Conservation (phyloP, 2,113 vertebrate genomes). For the Loxodonta africana region DNA sequence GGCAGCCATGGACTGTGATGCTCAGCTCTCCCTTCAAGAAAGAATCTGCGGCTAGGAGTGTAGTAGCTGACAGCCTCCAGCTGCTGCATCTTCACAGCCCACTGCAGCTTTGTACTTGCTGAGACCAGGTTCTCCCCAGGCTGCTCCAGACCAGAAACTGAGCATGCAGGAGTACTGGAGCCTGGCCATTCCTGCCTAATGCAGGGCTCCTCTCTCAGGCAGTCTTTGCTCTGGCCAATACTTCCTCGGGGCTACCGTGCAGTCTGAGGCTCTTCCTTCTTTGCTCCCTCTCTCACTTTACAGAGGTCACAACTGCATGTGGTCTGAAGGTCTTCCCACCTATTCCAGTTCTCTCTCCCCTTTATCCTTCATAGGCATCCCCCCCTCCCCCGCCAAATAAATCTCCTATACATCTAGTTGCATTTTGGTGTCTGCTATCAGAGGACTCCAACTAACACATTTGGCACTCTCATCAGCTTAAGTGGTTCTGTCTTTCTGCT, state of each 20-base stretch:
- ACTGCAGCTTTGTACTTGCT: accelerated
- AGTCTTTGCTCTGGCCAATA: not conserved
- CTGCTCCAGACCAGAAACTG: not conserved
- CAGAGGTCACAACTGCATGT: not conserved
- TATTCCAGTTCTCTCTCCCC: not conserved
- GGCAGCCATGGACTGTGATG: not conserved
- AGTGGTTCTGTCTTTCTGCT: not conserved
- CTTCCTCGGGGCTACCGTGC: not conserved
- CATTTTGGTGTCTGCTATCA: not conserved
- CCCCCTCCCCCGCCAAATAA: not conserved
- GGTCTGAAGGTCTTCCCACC: not conserved
- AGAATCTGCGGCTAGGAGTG: not conserved
- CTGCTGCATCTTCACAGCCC: not conserved
- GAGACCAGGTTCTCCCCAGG: not conserved
- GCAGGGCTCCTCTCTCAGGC: not conserved
- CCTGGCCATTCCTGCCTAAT: not conserved
- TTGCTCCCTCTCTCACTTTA: not conserved
- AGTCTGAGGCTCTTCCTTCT: not conserved
- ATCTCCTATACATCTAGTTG: not conserved
- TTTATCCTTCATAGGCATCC: not conserved
- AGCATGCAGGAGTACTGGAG: not conserved
- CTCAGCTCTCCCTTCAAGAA: not conserved
- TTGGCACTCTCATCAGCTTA: not conserved
- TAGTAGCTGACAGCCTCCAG: not conserved
- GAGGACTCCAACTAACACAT: not conserved